phyloP scores from a whole-genome alignment of 2,888 invertebrate genomes.

The Tetropium fuscum region DNA sequence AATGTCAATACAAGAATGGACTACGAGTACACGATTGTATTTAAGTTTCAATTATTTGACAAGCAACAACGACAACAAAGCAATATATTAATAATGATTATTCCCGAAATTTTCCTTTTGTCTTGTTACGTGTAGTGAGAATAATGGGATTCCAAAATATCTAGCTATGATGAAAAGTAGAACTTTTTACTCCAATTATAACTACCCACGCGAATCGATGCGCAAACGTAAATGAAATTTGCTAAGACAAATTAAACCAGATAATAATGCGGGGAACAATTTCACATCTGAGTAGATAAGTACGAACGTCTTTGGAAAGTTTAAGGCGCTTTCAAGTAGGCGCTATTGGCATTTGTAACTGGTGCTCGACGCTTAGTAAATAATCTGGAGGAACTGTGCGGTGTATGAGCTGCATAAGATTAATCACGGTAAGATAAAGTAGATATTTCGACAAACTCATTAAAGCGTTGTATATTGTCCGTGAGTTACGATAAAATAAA shows the following conservation, averaged over 20 bases:
- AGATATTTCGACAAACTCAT: conserved; percentile 33
- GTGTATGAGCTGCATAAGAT: conserved; percentile 33
- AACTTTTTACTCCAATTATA: conserved; percentile 7
- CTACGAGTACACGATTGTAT: too few relatives aligned
- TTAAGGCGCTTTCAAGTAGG: conserved; percentile 1
- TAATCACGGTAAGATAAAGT: conserved; percentile 37
- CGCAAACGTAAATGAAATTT: conserved; percentile 5
- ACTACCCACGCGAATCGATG: neutral
- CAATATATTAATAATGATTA: too few relatives aligned
- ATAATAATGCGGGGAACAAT: neutral
- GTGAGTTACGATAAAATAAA: conserved; percentile 23
- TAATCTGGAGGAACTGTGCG: conserved; percentile 5
- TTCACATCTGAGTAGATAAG: conserved; percentile 12
- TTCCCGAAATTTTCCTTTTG: too few relatives aligned
- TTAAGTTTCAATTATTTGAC: too few relatives aligned
- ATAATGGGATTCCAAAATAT: too few relatives aligned
- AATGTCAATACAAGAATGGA: too few relatives aligned
- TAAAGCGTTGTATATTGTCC: conserved; percentile 24
- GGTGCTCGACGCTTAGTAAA: neutral
- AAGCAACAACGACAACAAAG: too few relatives aligned
- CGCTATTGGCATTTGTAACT: conserved; percentile 9
- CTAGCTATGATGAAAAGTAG: too few relatives aligned
- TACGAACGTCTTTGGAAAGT: neutral
- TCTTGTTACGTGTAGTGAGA: too few relatives aligned
- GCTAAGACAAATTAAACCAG: conserved; percentile 2